These are phyloP conservation scores for Nomada goodeniana DNA, from an alignment of 2,888 invertebrate species.

Conservation along the genomic window DNA sequence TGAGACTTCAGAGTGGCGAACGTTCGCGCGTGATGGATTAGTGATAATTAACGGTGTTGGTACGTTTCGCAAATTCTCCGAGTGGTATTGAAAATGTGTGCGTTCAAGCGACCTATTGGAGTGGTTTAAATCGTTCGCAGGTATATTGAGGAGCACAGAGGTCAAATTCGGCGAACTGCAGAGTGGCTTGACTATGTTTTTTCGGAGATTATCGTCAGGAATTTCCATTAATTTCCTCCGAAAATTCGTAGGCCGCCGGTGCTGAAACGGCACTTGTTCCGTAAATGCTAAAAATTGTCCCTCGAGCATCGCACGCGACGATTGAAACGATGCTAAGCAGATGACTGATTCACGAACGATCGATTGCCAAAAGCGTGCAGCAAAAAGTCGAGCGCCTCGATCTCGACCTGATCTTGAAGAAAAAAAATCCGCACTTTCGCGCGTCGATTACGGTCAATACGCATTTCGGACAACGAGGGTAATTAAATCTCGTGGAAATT, in stretches of 20 bases:
- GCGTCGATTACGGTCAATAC: not conserved
- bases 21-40: not conserved
- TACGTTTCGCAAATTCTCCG: not conserved
- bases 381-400: constrained; percentile 21
- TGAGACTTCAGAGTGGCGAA: not conserved
- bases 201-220: too few relatives aligned
- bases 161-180: too few relatives aligned
- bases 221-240: not conserved
- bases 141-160: too few relatives aligned
- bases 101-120: not conserved
- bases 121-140: not conserved
- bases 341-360: constrained; percentile 6
- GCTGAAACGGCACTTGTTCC: not conserved
- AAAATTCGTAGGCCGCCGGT: not conserved
- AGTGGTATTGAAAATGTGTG: not conserved
- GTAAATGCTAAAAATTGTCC: too few relatives aligned
- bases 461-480: constrained; percentile 50
- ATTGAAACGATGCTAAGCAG: too few relatives aligned
- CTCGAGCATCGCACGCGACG: too few relatives aligned
- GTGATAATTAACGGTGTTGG: not conserved
- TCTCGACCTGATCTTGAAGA: not conserved
- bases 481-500: constrained; percentile 39
- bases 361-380: not conserved
- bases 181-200: too few relatives aligned
- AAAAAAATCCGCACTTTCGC: constrained; percentile 8